Conservation (phyloP, 2,888 invertebrate species). For the Lithophane ornitopus region DNA sequence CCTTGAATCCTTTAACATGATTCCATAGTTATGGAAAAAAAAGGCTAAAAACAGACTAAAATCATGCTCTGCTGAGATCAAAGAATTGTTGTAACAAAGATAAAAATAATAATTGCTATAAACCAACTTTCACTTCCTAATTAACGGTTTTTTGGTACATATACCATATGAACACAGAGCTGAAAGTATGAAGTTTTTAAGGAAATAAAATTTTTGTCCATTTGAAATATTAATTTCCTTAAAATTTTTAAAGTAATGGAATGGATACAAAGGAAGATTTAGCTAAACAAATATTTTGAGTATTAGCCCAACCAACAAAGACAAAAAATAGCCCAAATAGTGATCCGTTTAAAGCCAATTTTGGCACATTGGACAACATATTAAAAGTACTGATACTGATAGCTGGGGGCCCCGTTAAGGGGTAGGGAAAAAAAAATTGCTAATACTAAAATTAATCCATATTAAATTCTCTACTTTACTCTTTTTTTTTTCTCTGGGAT, state of each 20-base stretch:
- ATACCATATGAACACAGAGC: constrained; percentile 12
- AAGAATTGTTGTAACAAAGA: too few species aligned
- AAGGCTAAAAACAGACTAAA: neutral
- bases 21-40: neutral
- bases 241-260: neutral
- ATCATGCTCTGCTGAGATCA: neutral
- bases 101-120: neutral
- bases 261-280: neutral
- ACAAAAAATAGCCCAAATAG: too few species aligned
- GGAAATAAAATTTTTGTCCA: neutral
- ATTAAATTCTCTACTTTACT: too few species aligned
- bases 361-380: too few species aligned
- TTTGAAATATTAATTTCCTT: neutral
- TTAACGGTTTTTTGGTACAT: constrained; percentile 9
- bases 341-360: too few species aligned
- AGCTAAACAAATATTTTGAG: neutral
- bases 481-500: too few species aligned
- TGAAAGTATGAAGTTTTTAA: neutral
- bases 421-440: too few species aligned
- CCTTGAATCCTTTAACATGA: neutral
- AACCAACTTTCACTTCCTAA: constrained; percentile 44
- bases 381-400: too few species aligned
- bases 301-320: too few species aligned
- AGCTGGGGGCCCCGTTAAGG: too few species aligned
- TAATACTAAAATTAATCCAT: too few species aligned